These are phyloP conservation scores for Eupithecia abbreviata DNA, from an alignment of 2,888 invertebrate species.

Conservation along the genomic window DNA sequence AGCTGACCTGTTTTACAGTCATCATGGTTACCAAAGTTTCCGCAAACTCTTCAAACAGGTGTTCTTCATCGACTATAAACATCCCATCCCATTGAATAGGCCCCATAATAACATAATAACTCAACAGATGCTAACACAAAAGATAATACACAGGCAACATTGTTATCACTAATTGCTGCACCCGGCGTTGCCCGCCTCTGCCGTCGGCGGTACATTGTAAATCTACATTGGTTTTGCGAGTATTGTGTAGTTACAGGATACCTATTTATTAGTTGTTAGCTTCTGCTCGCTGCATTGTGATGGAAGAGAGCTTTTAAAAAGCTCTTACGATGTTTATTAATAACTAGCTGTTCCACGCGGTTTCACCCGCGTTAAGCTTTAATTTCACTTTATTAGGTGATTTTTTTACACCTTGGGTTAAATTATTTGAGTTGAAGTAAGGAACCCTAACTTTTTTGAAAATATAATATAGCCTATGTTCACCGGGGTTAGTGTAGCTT, in stretches of 20 bases:
- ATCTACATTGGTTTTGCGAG: conserved; percentile 51
- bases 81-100: conserved; percentile 35
- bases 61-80: conserved; percentile 24
- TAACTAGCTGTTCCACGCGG: too few species aligned
- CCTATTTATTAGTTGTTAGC: not conserved
- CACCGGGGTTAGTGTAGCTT: too few species aligned
- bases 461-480: too few species aligned
- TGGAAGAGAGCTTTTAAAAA: not conserved
- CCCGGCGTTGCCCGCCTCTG: conserved; percentile 64
- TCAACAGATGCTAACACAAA: conserved; percentile 58
- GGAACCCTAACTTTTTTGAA: too few species aligned
- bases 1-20: too few species aligned
- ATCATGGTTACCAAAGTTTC: not conserved
- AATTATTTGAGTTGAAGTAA: too few species aligned
- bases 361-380: too few species aligned
- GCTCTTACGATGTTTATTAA: not conserved
- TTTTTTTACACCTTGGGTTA: too few species aligned
- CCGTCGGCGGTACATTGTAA: conserved; percentile 60
- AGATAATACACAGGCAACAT: conserved; percentile 67
- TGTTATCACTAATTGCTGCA: conserved; percentile 71
- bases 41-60: conserved; percentile 17
- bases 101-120: conserved; percentile 48
- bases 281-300: not conserved
- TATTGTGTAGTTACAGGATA: not conserved
- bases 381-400: too few species aligned